phyloP scores from a whole-genome alignment of 2,797 vertebrate genomes.

The Zonotrichia albicollis region DNA sequence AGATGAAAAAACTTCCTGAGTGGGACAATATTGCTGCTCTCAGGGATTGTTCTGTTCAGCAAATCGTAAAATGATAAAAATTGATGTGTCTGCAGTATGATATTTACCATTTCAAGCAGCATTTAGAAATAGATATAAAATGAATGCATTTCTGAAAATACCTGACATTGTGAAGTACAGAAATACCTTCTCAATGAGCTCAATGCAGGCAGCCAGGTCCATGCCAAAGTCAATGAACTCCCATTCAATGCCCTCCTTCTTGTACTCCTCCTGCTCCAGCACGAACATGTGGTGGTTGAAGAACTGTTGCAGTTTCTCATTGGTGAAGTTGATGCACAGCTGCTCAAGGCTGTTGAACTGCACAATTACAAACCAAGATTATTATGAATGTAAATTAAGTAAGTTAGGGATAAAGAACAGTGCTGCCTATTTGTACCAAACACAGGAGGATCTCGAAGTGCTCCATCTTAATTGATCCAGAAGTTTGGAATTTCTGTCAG shows the following conservation, averaged over 20 bases:
- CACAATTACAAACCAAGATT: neutral
- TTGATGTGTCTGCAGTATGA: neutral
- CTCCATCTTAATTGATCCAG: too few relatives aligned
- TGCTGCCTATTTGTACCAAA: too few relatives aligned
- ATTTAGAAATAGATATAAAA: neutral
- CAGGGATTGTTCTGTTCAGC: neutral
- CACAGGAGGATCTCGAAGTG: too few relatives aligned
- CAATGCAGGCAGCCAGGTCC: neutral
- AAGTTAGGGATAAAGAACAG: too few relatives aligned
- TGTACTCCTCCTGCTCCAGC: neutral
- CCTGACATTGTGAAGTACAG: neutral
- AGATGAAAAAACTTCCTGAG: neutral
- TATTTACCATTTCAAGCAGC: neutral
- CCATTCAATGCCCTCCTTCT: neutral
- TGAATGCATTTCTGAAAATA: neutral
- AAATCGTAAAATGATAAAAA: neutral
- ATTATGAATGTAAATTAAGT: too few relatives aligned
- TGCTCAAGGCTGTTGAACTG: slow-evolving; percentile 90
- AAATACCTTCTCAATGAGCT: neutral
- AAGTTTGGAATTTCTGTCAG: too few relatives aligned
- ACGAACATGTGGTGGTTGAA: slow-evolving; percentile 81
- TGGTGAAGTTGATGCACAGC: slow-evolving; percentile 90
- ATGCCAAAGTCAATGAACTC: neutral
- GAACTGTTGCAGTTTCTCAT: slow-evolving; percentile 86
- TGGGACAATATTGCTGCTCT: neutral